A percentile compares a stretch with the other conserved stretches of the same genome.
phyloP scores from a whole-genome alignment of 2,113 vertebrate species.

The Burhinus bistriatus region DNA sequence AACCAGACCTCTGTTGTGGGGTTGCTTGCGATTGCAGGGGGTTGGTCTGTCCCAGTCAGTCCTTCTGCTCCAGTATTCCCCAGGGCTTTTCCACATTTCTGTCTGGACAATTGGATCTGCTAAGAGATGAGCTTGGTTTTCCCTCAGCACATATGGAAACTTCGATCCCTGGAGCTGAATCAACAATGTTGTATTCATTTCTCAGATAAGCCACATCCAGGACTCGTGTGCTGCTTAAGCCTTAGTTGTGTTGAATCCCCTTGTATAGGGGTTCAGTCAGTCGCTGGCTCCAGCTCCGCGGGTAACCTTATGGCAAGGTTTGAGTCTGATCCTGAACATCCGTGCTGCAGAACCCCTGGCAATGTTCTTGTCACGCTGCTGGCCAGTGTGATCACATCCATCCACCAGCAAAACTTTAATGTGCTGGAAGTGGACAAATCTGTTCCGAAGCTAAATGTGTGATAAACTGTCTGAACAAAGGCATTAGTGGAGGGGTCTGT shows the following conservation, averaged over 20 bases:
- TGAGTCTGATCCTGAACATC: not conserved
- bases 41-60: not conserved
- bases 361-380: not conserved
- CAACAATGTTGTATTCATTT: fast-evolving
- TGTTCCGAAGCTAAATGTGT: no score
- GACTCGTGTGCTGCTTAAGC: not conserved
- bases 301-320: not conserved
- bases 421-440: not conserved
- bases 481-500: fast-evolving
- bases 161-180: not conserved
- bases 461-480: not conserved
- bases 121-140: not conserved
- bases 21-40: not conserved
- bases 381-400: not conserved
- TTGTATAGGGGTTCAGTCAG: not conserved
- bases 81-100: fast-evolving
- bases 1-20: not conserved
- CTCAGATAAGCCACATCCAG: not conserved
- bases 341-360: not conserved
- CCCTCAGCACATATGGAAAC: fast-evolving
- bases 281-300: not conserved
- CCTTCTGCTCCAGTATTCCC: not conserved
- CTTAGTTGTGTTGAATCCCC: fast-evolving
- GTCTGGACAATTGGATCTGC: not conserved
- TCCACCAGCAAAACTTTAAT: not conserved